These are phyloP conservation scores for Ictalurus punctatus DNA, from an alignment of 2,113 vertebrate genomes.

Conservation along the genomic window DNA sequence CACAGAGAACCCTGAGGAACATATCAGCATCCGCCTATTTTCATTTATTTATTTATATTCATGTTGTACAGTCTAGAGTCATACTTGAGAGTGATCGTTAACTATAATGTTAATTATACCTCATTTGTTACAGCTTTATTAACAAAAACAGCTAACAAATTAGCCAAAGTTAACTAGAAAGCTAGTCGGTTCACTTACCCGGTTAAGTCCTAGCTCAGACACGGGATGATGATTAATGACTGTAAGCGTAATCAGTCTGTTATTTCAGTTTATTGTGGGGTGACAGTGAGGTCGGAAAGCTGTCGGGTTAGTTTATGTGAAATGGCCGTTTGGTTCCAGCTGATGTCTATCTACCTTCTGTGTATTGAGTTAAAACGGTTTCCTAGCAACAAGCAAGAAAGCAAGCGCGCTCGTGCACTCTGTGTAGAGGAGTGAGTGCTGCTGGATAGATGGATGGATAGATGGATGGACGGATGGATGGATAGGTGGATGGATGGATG, in stretches of 20 bases:
- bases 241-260: not conserved
- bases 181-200: constrained; percentile 5
- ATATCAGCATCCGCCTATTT: not conserved
- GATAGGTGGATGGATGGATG: not conserved
- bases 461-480: not conserved
- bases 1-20: not conserved
- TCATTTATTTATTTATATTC: too few species aligned
- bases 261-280: not conserved
- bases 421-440: not conserved
- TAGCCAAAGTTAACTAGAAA: not conserved
- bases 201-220: not conserved
- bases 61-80: not conserved
- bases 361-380: not conserved
- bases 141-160: not conserved
- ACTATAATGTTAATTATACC: too few species aligned
- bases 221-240: not conserved
- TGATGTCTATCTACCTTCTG: not conserved
- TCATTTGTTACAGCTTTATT: not conserved
- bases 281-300: not conserved
- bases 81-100: not conserved
- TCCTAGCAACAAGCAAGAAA: constrained; percentile 33
- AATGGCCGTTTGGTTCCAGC: not conserved
- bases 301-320: not conserved
- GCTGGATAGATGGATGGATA: not conserved
- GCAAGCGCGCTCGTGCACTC: not conserved